These are phyloP conservation scores for Ceratina australensis DNA, from an alignment of 1,140 invertebrate genomes.

Conservation along the genomic window DNA sequence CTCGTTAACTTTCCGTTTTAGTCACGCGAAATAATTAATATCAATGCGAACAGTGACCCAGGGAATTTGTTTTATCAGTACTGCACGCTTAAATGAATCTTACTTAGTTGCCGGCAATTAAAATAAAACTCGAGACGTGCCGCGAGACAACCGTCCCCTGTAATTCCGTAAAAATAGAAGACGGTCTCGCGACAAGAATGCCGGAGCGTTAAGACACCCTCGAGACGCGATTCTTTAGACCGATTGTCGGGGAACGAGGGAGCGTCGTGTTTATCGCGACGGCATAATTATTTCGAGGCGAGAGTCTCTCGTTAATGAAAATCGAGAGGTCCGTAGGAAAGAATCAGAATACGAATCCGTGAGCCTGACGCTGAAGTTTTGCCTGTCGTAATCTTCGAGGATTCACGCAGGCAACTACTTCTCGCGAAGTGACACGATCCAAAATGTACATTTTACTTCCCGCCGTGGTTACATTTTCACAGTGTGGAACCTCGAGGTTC, in stretches of 20 bases:
- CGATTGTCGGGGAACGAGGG: neutral
- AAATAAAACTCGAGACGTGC: no score
- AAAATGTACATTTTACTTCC: neutral
- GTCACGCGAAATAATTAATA: conserved; percentile 21
- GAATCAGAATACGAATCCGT: neutral
- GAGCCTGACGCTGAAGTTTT: conserved; percentile 23
- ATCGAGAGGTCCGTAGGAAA: neutral
- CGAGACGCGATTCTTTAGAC: neutral
- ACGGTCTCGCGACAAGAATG: neutral
- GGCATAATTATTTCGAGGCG: conserved; percentile 9
- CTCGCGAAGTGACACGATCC: neutral
- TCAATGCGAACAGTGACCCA: neutral
- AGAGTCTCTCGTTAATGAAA: conserved; percentile 11
- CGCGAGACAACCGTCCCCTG: no score
- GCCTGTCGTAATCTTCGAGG: conserved; percentile 33
- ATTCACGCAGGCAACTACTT: conserved; percentile 8
- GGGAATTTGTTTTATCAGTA: no score
- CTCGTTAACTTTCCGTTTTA: conserved; percentile 25
- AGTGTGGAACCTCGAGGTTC: no score
- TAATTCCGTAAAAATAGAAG: neutral
- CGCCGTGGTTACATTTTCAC: no score
- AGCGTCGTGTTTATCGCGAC: conserved; percentile 29
- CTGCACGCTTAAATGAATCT: no score
- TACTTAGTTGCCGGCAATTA: no score
- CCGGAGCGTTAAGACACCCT: neutral